phyloP scores from a whole-genome alignment of 2,113 vertebrate species.

The Varanus salvator region DNA sequence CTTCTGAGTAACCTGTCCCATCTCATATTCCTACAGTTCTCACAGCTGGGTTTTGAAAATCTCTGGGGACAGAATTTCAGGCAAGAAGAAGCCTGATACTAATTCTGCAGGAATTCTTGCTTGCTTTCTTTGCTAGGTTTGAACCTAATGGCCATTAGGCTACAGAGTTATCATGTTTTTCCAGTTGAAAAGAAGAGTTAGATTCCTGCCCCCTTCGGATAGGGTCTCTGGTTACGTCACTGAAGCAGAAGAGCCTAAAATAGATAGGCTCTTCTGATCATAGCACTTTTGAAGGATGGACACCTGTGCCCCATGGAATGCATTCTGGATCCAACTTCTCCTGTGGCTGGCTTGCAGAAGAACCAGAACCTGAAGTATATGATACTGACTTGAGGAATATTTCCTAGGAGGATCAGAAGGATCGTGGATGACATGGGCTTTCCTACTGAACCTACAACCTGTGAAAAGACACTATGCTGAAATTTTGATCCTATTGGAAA shows the following conservation, averaged over 20 bases:
- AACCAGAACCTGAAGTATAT: background rate
- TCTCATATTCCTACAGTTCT: background rate
- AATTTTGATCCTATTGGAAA: constrained; percentile 3
- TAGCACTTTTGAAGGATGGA: background rate
- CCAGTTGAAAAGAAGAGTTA: constrained; percentile 10
- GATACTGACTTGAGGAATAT: background rate
- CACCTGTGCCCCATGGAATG: background rate
- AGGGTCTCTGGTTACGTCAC: background rate
- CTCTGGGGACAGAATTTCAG: constrained; percentile 24
- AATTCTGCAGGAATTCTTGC: constrained; percentile 26
- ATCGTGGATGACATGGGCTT: background rate
- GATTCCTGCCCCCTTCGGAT: background rate
- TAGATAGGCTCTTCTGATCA: background rate
- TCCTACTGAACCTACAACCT: background rate
- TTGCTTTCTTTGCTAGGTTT: constrained; percentile 9
- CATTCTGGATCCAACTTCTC: background rate
- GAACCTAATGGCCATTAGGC: background rate
- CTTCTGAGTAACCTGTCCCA: background rate
- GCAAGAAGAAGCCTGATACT: background rate
- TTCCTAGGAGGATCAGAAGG: background rate
- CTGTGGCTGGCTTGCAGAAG: background rate
- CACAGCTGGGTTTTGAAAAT: constrained; percentile 11
- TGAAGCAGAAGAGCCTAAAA: background rate
- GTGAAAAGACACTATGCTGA: background rate
- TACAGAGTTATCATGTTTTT: background rate